Evolutionary conservation across 35 echinoderm and acorn worm genomes (phyloP).

Genomic region (Apostichopus californicus): DNA sequence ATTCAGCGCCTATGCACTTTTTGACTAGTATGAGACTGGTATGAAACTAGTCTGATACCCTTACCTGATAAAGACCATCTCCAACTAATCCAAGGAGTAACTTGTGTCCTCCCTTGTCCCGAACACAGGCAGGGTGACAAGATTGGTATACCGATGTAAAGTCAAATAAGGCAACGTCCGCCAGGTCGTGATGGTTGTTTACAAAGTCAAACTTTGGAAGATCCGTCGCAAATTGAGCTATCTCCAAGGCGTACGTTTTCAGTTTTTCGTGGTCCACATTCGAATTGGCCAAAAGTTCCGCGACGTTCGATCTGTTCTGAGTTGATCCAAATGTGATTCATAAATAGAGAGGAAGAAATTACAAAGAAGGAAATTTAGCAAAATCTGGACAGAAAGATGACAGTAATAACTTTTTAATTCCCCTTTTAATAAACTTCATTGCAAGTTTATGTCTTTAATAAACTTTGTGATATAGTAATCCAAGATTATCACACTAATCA

Average conservation of each 20-base stretch:
- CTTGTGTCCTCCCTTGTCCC: slow-evolving; percentile 10
- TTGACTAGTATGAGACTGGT: too few relatives aligned
- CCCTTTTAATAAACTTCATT: too few relatives aligned
- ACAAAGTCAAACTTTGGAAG: slow-evolving; percentile 49
- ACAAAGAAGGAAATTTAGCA: too few relatives aligned
- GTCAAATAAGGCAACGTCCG: slow-evolving; percentile 57
- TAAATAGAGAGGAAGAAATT: too few relatives aligned
- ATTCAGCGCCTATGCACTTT: too few relatives aligned
- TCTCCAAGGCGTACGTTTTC: slow-evolving; percentile 16
- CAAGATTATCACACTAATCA: too few relatives aligned
- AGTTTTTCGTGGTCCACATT: slow-evolving; percentile 46
- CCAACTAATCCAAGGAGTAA: slow-evolving; percentile 39
- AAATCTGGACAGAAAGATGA: too few relatives aligned
- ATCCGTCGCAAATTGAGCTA: slow-evolving; percentile 35
- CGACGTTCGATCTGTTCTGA: slow-evolving; percentile 19
- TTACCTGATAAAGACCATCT: slow-evolving; percentile 46
- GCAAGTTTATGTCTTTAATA: too few relatives aligned
- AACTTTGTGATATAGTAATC: too few relatives aligned
- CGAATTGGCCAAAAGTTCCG: neutral
- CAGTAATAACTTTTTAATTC: too few relatives aligned
- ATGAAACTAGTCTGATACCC: too few relatives aligned
- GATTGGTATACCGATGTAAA: slow-evolving; percentile 43
- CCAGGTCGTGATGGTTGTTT: slow-evolving; percentile 27
- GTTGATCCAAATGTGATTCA: too few relatives aligned
- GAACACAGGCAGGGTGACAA: neutral